A percentile compares a stretch with the other conserved stretches of the same genome.
Evolutionary conservation across 2,888 invertebrate species (phyloP).

Genomic region (Microplitis deprimator): DNA sequence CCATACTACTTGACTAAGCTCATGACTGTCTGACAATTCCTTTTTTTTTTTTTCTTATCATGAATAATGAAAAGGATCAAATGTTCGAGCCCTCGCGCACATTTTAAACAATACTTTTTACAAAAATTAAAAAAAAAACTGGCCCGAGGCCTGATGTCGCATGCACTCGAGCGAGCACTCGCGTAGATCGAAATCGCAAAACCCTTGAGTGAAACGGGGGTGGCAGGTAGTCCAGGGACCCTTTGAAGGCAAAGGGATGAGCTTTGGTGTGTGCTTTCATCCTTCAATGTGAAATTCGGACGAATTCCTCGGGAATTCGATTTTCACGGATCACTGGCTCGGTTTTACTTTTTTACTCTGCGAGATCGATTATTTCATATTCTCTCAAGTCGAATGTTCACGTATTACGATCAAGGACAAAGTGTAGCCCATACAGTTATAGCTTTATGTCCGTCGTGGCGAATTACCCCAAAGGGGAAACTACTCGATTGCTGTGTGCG

Average conservation of each 20-base stretch:
- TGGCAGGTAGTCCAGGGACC: conserved; percentile 20
- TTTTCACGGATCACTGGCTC: conserved; percentile 28
- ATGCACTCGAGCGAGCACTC: conserved; percentile 42
- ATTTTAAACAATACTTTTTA: conserved; percentile 65
- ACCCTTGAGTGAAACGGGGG: conserved; percentile 23
- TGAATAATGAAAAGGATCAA: conserved; percentile 70
- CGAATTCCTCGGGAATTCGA: conserved; percentile 30
- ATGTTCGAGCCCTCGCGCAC: conserved; percentile 59
- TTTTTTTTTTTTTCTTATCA: conserved; percentile 57
- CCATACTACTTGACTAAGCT: conserved; percentile 28
- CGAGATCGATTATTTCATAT: conserved; percentile 38
- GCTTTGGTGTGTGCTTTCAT: conserved; percentile 28
- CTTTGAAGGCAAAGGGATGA: conserved; percentile 26
- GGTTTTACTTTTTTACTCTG: conserved; percentile 13
- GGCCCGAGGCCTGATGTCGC: conserved; percentile 52
- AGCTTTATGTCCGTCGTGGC: neutral
- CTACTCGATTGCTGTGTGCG: neutral
- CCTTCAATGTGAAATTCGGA: conserved; percentile 36
- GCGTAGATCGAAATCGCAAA: conserved; percentile 35
- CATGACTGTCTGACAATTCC: conserved; percentile 10
- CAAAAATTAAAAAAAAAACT: conserved; percentile 67
- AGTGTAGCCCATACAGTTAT: no score
- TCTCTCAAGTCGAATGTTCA: conserved; percentile 23
- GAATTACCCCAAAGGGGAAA: neutral
- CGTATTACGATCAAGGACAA: neutral